Evolutionary conservation across 1,140 invertebrate species (phyloP), one percentile per base, ranked within the genome.

Genomic region (Calycopis cecrops): DNA sequence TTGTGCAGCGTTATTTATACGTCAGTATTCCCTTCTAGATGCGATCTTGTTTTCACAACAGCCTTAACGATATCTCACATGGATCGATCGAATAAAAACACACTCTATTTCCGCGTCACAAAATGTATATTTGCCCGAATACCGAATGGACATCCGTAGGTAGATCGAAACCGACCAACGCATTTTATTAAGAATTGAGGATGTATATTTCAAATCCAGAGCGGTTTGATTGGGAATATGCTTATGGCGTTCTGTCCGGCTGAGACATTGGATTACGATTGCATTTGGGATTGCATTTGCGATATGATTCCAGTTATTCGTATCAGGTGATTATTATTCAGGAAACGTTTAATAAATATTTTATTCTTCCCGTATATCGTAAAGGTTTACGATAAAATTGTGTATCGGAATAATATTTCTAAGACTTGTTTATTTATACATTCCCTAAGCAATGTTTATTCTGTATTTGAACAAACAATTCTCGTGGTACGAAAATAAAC

Each of bases 1-100:
- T 83, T 78, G 76, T 80, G 71, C 76, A 78, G 65, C 66, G 73
- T 78, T 83, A 83, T 83, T 83, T 83, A 83, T 80, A 81, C 74
- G 67, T 59, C 67, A 67, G 58, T 71, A 64, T 76, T 71, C 74
- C 75, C 62, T 69, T 54, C 58, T 71, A 75, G 68, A 52, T 63
- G 50, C 64, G 63, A 76, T 78, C 63, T 71, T 69, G 66, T 73
- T 69, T 67, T 56, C 53, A 61, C 51, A 38, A 38, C 21, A 50
- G 44, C 28, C 16, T 52, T 66, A 71, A 66, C 42, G 58, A 42
- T 62, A 17, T 55, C 69, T 66, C 11, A 21, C 0, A 21, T 35
- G 38, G 33, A 7, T 10, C 10, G 1, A 0, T 2, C 34, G 65
- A 61, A 9, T n/a, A 1, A 69, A 62, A 60, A 35, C 38, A 21